phyloP scores from a whole-genome alignment of 2,797 vertebrate species.

The Ateles fusciceps region DNA sequence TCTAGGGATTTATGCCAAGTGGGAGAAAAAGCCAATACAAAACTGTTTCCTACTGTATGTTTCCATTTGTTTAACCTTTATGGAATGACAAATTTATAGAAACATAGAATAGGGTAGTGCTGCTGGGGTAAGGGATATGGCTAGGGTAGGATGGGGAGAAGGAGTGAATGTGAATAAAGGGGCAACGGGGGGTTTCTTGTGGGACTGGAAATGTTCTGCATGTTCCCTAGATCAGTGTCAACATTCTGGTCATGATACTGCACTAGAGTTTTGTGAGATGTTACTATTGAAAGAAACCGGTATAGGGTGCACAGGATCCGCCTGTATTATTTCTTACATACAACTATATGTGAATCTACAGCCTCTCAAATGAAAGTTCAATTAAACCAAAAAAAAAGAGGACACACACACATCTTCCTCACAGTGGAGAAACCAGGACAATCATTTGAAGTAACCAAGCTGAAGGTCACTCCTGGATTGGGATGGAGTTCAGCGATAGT shows the following conservation, averaged over 20 bases:
- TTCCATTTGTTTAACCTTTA: background rate
- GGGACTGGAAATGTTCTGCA: background rate
- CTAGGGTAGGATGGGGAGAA: background rate
- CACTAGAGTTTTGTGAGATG: background rate
- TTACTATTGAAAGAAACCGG: background rate
- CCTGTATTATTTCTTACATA: background rate
- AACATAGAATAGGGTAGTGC: background rate
- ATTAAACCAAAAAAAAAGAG: background rate
- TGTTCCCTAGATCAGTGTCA: background rate
- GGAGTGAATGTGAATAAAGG: background rate
- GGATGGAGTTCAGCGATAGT: background rate
- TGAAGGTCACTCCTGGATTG: background rate
- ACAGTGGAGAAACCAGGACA: background rate
- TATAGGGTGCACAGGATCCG: fast-evolving
- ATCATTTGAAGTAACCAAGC: background rate
- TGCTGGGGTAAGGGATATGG: background rate
- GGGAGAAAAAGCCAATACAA: background rate
- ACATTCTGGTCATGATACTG: background rate
- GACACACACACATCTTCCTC: background rate
- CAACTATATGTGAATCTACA: background rate
- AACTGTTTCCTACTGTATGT: background rate
- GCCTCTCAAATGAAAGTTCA: background rate
- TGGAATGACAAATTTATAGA: background rate
- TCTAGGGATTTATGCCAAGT: background rate
- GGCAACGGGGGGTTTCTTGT: no score